These are phyloP conservation scores for Zaprionus camerounensis DNA, from an alignment of 1,140 invertebrate genomes.

Conservation along the genomic window DNA sequence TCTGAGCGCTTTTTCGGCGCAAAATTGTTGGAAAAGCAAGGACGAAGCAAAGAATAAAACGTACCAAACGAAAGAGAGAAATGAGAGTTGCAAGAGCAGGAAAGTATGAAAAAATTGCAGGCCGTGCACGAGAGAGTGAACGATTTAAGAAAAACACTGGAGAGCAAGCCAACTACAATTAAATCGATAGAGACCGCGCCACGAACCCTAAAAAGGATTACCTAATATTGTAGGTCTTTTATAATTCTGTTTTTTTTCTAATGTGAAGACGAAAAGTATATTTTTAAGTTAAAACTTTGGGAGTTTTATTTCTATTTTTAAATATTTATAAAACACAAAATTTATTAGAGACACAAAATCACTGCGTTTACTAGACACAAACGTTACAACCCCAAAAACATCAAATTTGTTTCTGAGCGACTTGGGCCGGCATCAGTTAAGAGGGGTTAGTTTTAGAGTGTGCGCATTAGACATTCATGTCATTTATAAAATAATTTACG, in stretches of 20 bases:
- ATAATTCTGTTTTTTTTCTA: constrained; percentile 12
- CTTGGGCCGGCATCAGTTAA: constrained; percentile 32
- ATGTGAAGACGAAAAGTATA: neutral
- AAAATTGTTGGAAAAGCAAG: constrained; percentile 65
- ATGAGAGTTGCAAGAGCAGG: constrained; percentile 24
- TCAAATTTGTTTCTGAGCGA: constrained; percentile 66
- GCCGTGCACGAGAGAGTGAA: constrained; percentile 18
- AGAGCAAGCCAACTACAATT: constrained; percentile 56
- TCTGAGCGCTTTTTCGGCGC: constrained; percentile 47
- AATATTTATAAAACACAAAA: constrained; percentile 20
- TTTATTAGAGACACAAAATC: constrained; percentile 28
- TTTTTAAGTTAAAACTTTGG: neutral
- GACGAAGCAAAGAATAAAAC: constrained; percentile 73
- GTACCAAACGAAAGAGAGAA: constrained; percentile 31
- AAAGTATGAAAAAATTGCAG: constrained; percentile 10
- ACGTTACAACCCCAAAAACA: constrained; percentile 74
- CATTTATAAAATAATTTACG: neutral
- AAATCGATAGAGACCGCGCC: constrained; percentile 69
- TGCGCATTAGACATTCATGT: neutral
- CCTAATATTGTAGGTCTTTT: constrained; percentile 51
- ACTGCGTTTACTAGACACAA: constrained; percentile 61
- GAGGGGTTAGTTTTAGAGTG: neutral
- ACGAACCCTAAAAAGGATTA: constrained; percentile 54
- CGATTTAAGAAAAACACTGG: constrained; percentile 36
- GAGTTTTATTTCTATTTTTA: constrained; percentile 9